Conservation (phyloP, 2,797 vertebrate species). For the Poecilia velifera region DNA sequence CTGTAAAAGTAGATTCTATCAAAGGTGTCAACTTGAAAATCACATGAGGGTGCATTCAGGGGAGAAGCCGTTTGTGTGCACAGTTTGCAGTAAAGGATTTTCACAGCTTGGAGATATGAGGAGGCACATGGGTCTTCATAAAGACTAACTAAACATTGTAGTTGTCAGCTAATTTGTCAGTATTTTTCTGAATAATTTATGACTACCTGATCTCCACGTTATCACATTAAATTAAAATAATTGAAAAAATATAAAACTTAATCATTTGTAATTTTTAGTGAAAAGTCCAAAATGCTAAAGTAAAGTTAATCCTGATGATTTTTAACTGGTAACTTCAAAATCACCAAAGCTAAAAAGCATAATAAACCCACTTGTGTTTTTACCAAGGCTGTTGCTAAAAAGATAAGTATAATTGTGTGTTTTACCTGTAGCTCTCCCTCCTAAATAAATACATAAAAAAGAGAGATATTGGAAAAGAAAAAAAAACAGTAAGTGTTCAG, state of each 20-base stretch:
- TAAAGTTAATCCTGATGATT: not conserved
- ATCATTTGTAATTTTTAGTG: not conserved
- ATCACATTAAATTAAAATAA: not conserved
- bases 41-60: constrained; percentile 16
- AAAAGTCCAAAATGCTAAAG: not conserved
- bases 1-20: constrained; percentile 5
- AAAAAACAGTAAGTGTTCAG: not conserved
- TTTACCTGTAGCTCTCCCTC: not conserved
- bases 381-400: not conserved
- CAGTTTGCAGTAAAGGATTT: constrained; percentile 16
- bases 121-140: constrained; percentile 18
- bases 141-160: not conserved
- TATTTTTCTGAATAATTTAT: not conserved
- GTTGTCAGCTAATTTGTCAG: not conserved
- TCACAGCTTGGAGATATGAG: constrained; percentile 8
- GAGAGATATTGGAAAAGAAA: not conserved
- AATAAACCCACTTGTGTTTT: not conserved
- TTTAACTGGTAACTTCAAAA: not conserved
- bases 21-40: constrained; percentile 9
- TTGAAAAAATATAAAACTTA: not conserved
- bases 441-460: not conserved
- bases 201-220: not conserved
- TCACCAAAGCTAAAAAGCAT: not conserved
- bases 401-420: not conserved
- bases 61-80: constrained; percentile 20